Base-by-base conservation (phyloP, 2,888 invertebrate species). In the Pristionchus mayeri region DNA sequence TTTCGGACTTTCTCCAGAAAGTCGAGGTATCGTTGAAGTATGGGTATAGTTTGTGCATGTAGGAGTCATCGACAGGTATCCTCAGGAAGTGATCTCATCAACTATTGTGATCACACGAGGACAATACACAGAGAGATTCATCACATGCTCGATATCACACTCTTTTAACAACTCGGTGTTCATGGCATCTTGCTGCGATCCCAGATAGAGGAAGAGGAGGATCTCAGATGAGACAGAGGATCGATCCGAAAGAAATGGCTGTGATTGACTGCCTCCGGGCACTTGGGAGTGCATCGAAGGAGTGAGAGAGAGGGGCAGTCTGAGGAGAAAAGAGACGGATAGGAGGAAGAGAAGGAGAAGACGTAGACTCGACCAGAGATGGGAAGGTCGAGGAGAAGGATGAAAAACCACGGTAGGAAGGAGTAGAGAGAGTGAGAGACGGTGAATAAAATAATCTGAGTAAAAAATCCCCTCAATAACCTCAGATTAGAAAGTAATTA, bases 1-100 rank as follows among this genome's bases (percentile, higher is more conserved):
- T 94, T 94, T 85, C 94, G 93, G 48, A 94, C 95, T 90, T 93
- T 93, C 87, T 94, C 94, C 94, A 85, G 78, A 90, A 85, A 87
- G 78, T 16, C 7, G 60, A 0, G 86, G 95, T 94, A 89, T 94
- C 93, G 71, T 93, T 93, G 91, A 95, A 95, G 90, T 94, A 94
- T 37, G 95, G 94, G 85, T 94, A 90, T 84, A 95, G 93, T 90
- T 94, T 94, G 89, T 95, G 95, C 89, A 94, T 94, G 92, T 95
- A 94, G 90, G 94, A 94, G 92, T 95, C 95, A 89, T 94, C 94
- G 90, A 95, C 94, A 67, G 95, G 94, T 90, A 95, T 94, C 88
- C 95, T 94, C 90, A 95, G 91, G 91, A 95, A 95, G 71, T 88
- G 86, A 54, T n/a, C n/a, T 93, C 94, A 85, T 94, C 93, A 84